Base-by-base conservation (phyloP, 1,140 invertebrate genomes). In the silkworm (Bombyx mori) region DNA sequence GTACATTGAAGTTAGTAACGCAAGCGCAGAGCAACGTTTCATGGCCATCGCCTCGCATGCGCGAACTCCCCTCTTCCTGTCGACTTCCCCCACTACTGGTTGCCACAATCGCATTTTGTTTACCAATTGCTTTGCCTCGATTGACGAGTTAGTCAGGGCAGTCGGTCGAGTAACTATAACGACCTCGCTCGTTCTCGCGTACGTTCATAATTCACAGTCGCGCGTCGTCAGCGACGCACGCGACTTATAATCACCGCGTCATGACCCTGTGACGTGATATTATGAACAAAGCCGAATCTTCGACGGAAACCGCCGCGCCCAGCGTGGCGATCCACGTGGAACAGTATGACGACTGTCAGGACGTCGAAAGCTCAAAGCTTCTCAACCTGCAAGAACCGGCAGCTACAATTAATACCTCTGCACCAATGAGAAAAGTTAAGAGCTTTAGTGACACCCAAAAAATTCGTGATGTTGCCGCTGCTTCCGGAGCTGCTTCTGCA, bases 71-170 rank as follows among this genome's bases (percentile, higher is more conserved):
- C 73, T 66, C 68, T 70, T 72, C 74, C 66, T 69, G 70, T 69
- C 48, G 55, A 61, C 67, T 71, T 51, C 53, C 75, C 76, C 80
- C 75, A 75, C 80, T 73, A 73, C 70, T 57, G 69, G 51, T 42
- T 35, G 62, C 56, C 69, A 78, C 69, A 78, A 71, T 80, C 75
- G 75, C 71, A 77, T 69, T 80, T 80, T 83, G 80, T 84, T 86
- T 82, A 86, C 81, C 78, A 83, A 86, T 82, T 84, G 79, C 76
- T 73, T 80, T 82, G 79, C 77, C 73, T 66, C 79, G 81, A 82
- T 76, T 80, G 77, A 84, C 81, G 74, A 76, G 66, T 65, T 56
- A 66, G 67, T 69, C 68, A 62, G 68, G 65, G 60, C 71, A 81
- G 77, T 77, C 73, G 71, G 76, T 80, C 74, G 72, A 78, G 62